Conservation (phyloP, 2,797 vertebrate genomes). For the Gymnoscopelus braueri region DNA sequence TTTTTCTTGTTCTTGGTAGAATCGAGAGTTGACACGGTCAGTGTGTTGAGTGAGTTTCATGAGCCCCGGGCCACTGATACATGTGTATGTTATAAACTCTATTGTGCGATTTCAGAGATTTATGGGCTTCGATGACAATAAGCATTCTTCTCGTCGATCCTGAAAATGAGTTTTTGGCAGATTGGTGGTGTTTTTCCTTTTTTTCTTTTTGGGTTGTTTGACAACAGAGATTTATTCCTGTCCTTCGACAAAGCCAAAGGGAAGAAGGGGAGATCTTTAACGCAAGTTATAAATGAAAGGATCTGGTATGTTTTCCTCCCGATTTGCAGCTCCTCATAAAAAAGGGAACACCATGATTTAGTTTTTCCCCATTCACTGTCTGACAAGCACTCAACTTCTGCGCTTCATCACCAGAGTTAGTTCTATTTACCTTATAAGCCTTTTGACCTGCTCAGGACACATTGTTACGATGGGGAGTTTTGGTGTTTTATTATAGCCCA, state of each 20-base stretch:
- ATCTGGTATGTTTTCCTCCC: conserved; percentile 48
- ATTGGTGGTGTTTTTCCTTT: conserved; percentile 15
- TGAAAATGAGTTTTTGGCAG: conserved; percentile 4
- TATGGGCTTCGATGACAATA: background rate
- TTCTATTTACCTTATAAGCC: conserved; percentile 40
- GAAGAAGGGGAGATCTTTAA: conserved; percentile 43
- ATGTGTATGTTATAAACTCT: background rate
- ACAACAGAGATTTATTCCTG: conserved; percentile 37
- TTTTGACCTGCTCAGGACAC: conserved; percentile 46
- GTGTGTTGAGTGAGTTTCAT: conserved; percentile 8
- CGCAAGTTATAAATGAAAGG: conserved; percentile 45
- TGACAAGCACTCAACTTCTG: conserved; percentile 35
- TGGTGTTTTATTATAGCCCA: conserved; percentile 12
- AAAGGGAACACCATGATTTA: conserved; percentile 53
- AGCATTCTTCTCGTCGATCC: background rate
- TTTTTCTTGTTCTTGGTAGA: conserved; percentile 1
- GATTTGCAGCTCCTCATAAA: conserved; percentile 48
- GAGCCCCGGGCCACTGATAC: background rate
- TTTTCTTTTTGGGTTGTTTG: conserved; percentile 17
- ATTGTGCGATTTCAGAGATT: background rate
- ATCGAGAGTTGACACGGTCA: background rate
- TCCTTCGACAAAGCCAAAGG: conserved; percentile 39
- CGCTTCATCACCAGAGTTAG: conserved; percentile 37
- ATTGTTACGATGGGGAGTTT: conserved; percentile 19
- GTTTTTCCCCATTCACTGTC: conserved; percentile 46